Base-by-base conservation (phyloP, 2,888 invertebrate genomes). In the Baccha elongata region DNA sequence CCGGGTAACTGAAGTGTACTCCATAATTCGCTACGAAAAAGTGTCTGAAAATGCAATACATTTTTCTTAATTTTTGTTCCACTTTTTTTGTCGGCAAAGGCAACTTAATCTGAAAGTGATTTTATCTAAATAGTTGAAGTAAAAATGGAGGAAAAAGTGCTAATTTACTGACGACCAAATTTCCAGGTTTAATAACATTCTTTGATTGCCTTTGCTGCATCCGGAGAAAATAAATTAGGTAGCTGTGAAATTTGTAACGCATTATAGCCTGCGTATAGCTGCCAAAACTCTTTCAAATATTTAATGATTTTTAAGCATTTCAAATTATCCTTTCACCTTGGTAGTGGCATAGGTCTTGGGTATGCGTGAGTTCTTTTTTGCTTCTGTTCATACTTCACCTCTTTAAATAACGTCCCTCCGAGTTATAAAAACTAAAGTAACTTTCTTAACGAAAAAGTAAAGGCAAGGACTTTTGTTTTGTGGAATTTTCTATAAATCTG, bases 111-210 rank as follows among this genome's bases (percentile, higher is more conserved):
- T 21, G 13, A 11, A n/a, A 3, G 42, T 19, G 78, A 83, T 78
- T 23, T 73, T 72, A 83, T 83, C 83, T 83, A 68, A 78, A 78
- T 78, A 55, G 72, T 44, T 60, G 78, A 67, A 44, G 65, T 65
- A 53, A 65, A 65, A 64, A 65, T 71, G 60, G n/a, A n/a, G n/a
- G n/a, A n/a, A n/a, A 55, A 78, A 83, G 83, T 83, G 78, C 83
- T 83, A 73, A 83, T 83, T 83, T 78, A 83, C 83, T 78, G 78
- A 73, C 67, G 68, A 69, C 78, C 64, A 78, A n/a, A n/a, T n/a
- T n/a, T n/a, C n/a, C 78, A 68, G 55, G 73, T 68, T 73, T 68
- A 68, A 72, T 72, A 67, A 21, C 53, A 53, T 58, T 53, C 71
- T 73, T 64, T 76, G 83, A 78, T 71, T 76, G 73, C 67, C 44